Evolutionary conservation across 2,113 vertebrate genomes (phyloP).

Genomic region (Xiphorhynchus elegans): DNA sequence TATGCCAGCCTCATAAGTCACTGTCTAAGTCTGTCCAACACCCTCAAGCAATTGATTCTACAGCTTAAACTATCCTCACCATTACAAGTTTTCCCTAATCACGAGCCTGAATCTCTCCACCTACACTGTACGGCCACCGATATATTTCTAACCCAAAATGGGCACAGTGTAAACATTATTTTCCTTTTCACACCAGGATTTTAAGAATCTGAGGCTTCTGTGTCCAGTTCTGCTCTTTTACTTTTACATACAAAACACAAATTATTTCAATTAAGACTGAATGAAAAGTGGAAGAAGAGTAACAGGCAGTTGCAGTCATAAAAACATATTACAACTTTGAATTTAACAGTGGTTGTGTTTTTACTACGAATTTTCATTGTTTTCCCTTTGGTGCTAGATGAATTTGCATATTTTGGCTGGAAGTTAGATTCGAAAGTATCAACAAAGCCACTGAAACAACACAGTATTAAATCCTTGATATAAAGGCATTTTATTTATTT

Average conservation of each 20-base stretch:
- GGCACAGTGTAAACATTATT: not conserved
- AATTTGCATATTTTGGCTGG: not conserved
- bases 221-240: not conserved
- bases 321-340: not conserved
- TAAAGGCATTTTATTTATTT: not conserved
- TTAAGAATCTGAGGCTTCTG: not conserved
- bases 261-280: not conserved
- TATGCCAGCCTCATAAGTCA: not conserved
- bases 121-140: not conserved
- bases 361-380: not conserved
- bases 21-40: not conserved
- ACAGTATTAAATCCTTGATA: not conserved
- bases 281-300: not conserved
- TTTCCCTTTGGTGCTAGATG: not conserved
- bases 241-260: not conserved
- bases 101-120: not conserved
- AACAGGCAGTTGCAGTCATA: not conserved
- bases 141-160: not conserved
- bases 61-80: not conserved
- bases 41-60: not conserved
- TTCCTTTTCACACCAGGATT: not conserved
- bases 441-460: not conserved
- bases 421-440: not conserved
- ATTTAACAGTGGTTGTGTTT: not conserved
- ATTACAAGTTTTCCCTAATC: not conserved